Conservation (phyloP, 2,113 vertebrate species). For the Sakesphorus luctuosus region DNA sequence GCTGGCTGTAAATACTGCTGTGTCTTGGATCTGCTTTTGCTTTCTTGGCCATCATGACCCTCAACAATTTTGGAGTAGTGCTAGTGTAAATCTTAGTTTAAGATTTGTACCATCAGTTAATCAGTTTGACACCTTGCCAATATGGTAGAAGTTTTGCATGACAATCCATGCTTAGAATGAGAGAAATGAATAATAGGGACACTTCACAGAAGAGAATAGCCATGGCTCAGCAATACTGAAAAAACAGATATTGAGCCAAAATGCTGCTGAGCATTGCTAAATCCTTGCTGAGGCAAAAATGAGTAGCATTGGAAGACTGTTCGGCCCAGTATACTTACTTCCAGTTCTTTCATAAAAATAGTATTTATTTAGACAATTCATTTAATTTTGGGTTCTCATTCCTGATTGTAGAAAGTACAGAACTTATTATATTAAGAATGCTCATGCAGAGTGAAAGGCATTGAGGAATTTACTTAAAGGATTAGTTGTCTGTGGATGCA, state of each 20-base stretch:
- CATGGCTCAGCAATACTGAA: neutral
- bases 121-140: neutral
- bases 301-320: neutral
- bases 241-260: neutral
- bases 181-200: neutral
- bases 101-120: neutral
- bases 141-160: neutral
- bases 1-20: no score
- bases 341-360: neutral
- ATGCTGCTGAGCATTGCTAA: neutral
- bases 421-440: neutral
- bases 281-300: neutral
- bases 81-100: neutral
- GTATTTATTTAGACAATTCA: neutral
- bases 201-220: neutral
- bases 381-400: neutral
- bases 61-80: neutral
- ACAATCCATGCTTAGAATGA: fast-evolving
- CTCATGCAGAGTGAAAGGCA: neutral
- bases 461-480: neutral
- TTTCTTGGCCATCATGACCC: no score
- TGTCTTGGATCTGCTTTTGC: no score
- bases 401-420: neutral
- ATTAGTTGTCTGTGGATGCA: neutral
- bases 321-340: neutral